Conservation (phyloP, 2,113 vertebrate species). For the Ceyx cyanopectus region DNA sequence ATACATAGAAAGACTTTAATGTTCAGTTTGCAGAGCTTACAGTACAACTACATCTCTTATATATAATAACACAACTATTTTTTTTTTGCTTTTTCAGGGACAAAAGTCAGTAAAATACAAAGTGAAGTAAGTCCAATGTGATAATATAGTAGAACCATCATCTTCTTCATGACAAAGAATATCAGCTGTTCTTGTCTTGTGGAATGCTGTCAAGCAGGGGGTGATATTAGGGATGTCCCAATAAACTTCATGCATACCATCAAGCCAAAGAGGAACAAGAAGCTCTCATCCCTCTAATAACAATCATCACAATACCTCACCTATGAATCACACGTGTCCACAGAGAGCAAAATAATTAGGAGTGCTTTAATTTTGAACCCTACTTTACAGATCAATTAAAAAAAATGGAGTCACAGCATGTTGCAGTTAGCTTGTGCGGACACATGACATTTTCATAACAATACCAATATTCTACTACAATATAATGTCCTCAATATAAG, state of each 20-base stretch:
- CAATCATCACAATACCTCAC: background rate
- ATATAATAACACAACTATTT: background rate
- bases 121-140: background rate
- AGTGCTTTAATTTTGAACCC: background rate
- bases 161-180: background rate
- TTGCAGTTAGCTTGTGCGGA: background rate
- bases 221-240: background rate
- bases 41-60: background rate
- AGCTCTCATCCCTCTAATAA: background rate
- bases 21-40: slow-evolving; percentile 30
- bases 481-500: background rate
- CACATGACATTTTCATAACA: background rate
- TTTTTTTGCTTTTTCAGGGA: background rate
- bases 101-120: background rate
- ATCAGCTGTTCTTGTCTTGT: background rate
- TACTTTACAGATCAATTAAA: background rate
- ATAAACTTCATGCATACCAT: background rate
- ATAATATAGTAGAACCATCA: background rate
- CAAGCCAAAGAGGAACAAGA: background rate
- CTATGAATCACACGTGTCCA: background rate
- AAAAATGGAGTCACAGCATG: background rate
- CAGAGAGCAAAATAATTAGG: background rate
- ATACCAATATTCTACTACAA: background rate
- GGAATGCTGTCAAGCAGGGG: background rate
- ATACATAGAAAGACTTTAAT: slow-evolving; percentile 10